phyloP scores from a whole-genome alignment of 1,140 invertebrate species.

The Drosophila saltans region DNA sequence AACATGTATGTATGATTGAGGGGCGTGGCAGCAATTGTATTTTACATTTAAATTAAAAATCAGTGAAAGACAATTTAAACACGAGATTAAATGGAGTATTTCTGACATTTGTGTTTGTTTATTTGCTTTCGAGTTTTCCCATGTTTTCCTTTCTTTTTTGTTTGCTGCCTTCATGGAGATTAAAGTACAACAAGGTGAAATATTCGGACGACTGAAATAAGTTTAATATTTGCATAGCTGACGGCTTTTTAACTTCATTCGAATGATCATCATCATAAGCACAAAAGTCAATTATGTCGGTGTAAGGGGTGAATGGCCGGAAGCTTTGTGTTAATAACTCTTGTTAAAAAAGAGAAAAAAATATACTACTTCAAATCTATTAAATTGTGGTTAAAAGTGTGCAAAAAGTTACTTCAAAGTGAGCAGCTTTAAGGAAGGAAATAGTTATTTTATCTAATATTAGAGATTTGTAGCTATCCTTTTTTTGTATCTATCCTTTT shows the following conservation, averaged over 20 bases:
- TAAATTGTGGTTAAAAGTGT: too few relatives aligned
- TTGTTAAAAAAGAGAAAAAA: too few relatives aligned
- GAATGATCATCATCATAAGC: constrained; percentile 7
- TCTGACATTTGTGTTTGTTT: constrained; percentile 12
- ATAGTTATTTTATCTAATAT: too few relatives aligned
- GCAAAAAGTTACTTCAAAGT: not conserved
- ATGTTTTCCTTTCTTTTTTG: constrained; percentile 4
- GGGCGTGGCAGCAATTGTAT: not conserved
- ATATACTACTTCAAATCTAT: too few relatives aligned
- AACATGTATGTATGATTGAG: not conserved
- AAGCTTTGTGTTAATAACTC: too few relatives aligned
- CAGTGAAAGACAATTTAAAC: constrained; percentile 20
- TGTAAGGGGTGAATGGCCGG: too few relatives aligned
- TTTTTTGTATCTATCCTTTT: too few relatives aligned
- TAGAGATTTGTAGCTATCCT: too few relatives aligned
- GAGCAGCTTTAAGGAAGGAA: too few relatives aligned
- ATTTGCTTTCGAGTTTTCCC: not conserved
- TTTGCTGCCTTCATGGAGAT: constrained; percentile 30
- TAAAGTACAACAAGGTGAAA: constrained; percentile 29
- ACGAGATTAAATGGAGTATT: constrained; percentile 16
- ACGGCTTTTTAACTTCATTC: constrained; percentile 49
- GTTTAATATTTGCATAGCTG: constrained; percentile 14
- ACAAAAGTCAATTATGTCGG: not conserved
- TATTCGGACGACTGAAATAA: constrained; percentile 24
- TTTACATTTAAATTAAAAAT: constrained; percentile 14